Conservation (phyloP, 2,888 invertebrate genomes). For the Phyllotreta striolata region DNA sequence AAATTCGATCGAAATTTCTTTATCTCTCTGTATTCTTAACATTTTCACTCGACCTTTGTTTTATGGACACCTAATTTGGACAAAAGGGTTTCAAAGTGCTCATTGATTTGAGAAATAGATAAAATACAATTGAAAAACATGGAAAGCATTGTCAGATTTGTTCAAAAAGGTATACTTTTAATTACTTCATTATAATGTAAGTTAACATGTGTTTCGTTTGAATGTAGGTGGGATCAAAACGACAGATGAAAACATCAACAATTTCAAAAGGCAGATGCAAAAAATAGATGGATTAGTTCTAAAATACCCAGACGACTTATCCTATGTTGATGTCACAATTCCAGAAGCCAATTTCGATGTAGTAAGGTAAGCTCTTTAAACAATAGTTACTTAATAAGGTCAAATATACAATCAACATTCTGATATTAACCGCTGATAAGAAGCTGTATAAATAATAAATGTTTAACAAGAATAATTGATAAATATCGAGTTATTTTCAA, state of each 20-base stretch:
- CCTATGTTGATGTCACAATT: slow-evolving; percentile 55
- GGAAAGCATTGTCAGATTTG: slow-evolving; percentile 48
- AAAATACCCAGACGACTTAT: slow-evolving; percentile 49
- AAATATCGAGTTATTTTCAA: too few species aligned
- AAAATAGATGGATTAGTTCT: slow-evolving; percentile 57
- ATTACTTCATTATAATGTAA: slow-evolving; percentile 10
- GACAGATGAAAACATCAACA: slow-evolving; percentile 48
- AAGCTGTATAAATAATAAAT: too few species aligned
- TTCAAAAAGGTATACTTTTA: slow-evolving; percentile 47
- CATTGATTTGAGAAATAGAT: slow-evolving; percentile 14
- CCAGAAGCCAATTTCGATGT: slow-evolving; percentile 56
- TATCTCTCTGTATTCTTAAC: too few species aligned
- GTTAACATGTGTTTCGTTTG: slow-evolving; percentile 12
- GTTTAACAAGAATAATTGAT: too few species aligned
- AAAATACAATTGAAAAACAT: slow-evolving; percentile 43
- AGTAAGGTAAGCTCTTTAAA: slow-evolving; percentile 52
- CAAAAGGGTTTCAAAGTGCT: slow-evolving; percentile 19
- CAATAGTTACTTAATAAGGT: too few species aligned
- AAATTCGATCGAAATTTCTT: too few species aligned
- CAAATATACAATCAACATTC: too few species aligned
- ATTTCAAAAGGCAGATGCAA: slow-evolving; percentile 54
- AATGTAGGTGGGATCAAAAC: slow-evolving; percentile 50
- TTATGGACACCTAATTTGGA: slow-evolving; percentile 6
- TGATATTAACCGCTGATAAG: too few species aligned
- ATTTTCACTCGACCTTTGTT: too few species aligned